These are phyloP conservation scores for Pelobates fuscus DNA, from an alignment of 2,113 vertebrate species.

Conservation along the genomic window DNA sequence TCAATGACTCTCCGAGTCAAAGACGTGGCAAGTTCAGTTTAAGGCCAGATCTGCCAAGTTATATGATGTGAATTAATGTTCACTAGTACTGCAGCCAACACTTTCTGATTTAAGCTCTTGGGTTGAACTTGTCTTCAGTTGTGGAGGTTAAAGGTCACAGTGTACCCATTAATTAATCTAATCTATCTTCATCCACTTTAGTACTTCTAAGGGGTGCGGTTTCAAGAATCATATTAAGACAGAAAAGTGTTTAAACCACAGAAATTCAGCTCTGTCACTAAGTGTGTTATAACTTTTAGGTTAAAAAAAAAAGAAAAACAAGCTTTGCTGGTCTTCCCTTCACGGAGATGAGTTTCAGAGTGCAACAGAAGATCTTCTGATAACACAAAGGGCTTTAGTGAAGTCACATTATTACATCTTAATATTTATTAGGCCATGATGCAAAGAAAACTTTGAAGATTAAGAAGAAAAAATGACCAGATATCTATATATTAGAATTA, in stretches of 20 bases:
- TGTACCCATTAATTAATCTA: constrained; percentile 72
- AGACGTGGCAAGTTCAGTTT: constrained; percentile 73
- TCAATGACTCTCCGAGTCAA: constrained; percentile 63
- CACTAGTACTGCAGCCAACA: constrained; percentile 65
- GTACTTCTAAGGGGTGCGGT: constrained; percentile 64
- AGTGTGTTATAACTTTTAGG: too few relatives aligned
- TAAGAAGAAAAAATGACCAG: constrained; percentile 66
- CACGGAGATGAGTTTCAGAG: constrained; percentile 28
- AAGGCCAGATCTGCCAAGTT: constrained; percentile 74
- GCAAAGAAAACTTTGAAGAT: constrained; percentile 66
- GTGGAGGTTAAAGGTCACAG: constrained; percentile 70
- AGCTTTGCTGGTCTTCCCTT: constrained; percentile 20
- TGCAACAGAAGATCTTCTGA: too few relatives aligned
- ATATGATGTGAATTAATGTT: constrained; percentile 77
- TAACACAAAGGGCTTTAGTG: constrained; percentile 21
- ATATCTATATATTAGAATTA: constrained; percentile 70
- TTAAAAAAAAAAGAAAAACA: background rate
- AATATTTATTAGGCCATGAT: constrained; percentile 65
- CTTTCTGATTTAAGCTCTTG: constrained; percentile 74
- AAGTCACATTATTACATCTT: constrained; percentile 45
- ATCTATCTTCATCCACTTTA: constrained; percentile 73
- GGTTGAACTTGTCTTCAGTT: constrained; percentile 71
- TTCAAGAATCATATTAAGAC: constrained; percentile 65
- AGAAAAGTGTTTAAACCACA: constrained; percentile 57
- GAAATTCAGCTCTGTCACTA: constrained; percentile 46